Base-by-base conservation (phyloP, 1,140 invertebrate species). In the Dendrolimus kikuchii region DNA sequence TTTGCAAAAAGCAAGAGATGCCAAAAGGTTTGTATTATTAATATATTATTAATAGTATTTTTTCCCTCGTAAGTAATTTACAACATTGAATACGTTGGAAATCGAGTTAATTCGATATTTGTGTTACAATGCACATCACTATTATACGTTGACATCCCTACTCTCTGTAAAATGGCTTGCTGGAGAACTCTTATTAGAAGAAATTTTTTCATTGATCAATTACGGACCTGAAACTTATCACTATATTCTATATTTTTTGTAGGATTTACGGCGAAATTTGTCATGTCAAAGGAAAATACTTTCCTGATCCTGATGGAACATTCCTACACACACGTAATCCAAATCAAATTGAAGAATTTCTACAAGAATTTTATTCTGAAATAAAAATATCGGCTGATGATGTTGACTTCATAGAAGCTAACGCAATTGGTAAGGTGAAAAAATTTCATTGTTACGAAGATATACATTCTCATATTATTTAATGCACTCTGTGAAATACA, bases 1-100 rank as follows among this genome's bases (percentile, higher is more conserved):
- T 52, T 70, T 98, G 5, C 96, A 98, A 81, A 94, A 93, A 68
- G 87, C 90, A 1, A 90, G 91, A 60, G 78, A 92, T 68, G 92
- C 95, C 0, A 92, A 91, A 62, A 60, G 68, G 68, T 71, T 59
- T 94, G 95, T 74, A 93, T 94, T 71, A 87, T 89, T n/a, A n/a
- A 40, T 3, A 9, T 8, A 5, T 37, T 49, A n/a, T n/a, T n/a
- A n/a, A n/a, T n/a, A n/a, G n/a, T n/a, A n/a, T 23, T 23, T 23
- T 23, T 23, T 2, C 23, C 3, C 23, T 23, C 1, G 23, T 23
- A 23, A 23, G 23, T 23, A 23, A 23, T 23, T 2, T 23, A 23
- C 23, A 23, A 23, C 23, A 23, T 23, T 23, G 1, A 23, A 23
- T 23, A 23, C 3, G 23, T 23, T 23, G 23, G 23, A 23, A 23